Base-by-base conservation (phyloP, 2,113 vertebrate species). In the Mustelus asterias region DNA sequence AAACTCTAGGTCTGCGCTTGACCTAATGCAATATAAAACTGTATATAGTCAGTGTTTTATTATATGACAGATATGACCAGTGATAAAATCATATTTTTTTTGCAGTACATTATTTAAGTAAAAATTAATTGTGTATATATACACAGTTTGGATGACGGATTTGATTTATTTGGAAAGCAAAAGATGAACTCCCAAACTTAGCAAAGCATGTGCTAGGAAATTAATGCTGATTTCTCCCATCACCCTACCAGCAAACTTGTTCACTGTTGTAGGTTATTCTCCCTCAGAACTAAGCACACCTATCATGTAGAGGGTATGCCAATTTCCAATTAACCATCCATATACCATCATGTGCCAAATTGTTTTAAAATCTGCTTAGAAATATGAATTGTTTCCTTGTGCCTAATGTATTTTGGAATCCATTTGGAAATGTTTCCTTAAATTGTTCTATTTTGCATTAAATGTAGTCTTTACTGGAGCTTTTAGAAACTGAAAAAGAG, bases 401-500 rank as follows among this genome's bases (percentile, higher is more conserved):
- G n/a, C 63, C 16, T 65, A 24, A 67, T 67, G 90, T 22, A 26
- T 94, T 16, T 37, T 20, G n/a, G 3, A 89, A 65, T 26, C 22
- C 26, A 95, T 95, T 85, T 80, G 14, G 24, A 95, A 95, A 48
- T 58, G 3, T 86, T 22, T 69, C 29, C 72, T 96, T 96, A 7
- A 20, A 92, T 24, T 20, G 18, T 63, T 85, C 69, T 9, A 89
- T 96, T 96, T 97, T 97, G 58, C 83, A 26, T 95, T 86, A 37
- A 95, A 78, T 96, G 67, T 96, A 99, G 99, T 98, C 97, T 96
- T 94, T 99, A 96, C 96, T 98, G 96, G 97, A 97, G 90, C 97
- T 97, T 96, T 96, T 99, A 96, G 97, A 98, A 97, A 96, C 97
- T 95, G 99, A 99, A 97, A 98, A 98, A 96, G 98, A 98, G 95